Base-by-base conservation (phyloP, 2,888 invertebrate species). In the Diplolepis rosae region DNA sequence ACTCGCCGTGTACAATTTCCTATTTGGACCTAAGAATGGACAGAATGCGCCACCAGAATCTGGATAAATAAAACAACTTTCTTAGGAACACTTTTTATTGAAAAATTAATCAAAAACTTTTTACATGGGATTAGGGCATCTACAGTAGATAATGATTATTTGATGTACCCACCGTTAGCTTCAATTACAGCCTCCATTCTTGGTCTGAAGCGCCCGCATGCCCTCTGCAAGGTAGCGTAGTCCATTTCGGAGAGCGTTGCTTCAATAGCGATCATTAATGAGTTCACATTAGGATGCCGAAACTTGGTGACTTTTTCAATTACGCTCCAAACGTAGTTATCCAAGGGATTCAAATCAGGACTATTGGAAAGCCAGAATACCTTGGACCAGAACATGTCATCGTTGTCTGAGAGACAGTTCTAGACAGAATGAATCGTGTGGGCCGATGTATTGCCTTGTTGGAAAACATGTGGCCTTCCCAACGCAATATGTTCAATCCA, bases 151-250 rank as follows among this genome's bases (percentile, higher is more conserved):
- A n/a, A n/a, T n/a, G n/a, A n/a, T n/a, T n/a, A n/a, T n/a, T 66
- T 65, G 50, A 70, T 69, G 51, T 72, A 69, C 50, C 68, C 30
- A 56, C 67, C 4, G 13, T 11, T 42, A 51, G 69, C 56, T 67
- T 69, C 42, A 51, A 72, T 72, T 6, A 72, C 69, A 13, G 51
- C 67, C 65, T 70, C 65, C n/a, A 70, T 70, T 70, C 67, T 61
- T 18, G 67, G 65, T 39, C 69, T 72, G 42, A 69, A 69, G 66
- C 72, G 66, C 42, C 50, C 18, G 52, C 72, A 70, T 30, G 67
- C 52, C 52, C 69, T n/a, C n/a, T n/a, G n/a, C n/a, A 51, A 51
- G 28, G 22, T 28, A 51, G 52, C 4, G 18, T 11, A 7, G 18
- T 51, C 18, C 52, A 18, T 51, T 15, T 51, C 13, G 52, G 52